A percentile compares a stretch with the other conserved stretches of the same genome.
phyloP scores from a whole-genome alignment of 2,797 vertebrate species.

The Microctenopoma steveboyesi region DNA sequence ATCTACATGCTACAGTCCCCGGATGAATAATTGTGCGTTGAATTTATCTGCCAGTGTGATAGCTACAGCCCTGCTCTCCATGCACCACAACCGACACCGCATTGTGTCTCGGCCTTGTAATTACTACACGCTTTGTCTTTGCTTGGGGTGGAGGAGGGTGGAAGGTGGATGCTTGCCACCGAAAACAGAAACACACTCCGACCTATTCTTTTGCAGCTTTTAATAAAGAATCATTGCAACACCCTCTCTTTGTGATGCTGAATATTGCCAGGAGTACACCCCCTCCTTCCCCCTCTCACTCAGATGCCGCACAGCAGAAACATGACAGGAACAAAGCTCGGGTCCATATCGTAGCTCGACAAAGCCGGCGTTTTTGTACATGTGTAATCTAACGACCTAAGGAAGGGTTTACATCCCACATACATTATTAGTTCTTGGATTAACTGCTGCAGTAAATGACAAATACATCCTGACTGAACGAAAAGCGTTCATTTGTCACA shows the following conservation, averaged over 20 bases:
- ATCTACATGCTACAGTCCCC: constrained; percentile 97
- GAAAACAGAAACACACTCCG: constrained; percentile 79
- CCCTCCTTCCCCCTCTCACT: constrained; percentile 1
- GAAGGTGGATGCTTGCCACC: constrained; percentile 49
- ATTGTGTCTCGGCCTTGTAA: constrained; percentile 86
- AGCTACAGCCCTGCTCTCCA: constrained; percentile 91
- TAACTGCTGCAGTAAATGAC: constrained; percentile 1
- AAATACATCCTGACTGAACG: not conserved
- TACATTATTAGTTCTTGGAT: not conserved
- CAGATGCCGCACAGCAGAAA: not conserved
- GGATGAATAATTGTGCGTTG: constrained; percentile 99
- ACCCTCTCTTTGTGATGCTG: constrained; percentile 12
- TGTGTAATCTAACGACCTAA: not conserved
- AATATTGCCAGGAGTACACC: constrained; percentile 12
- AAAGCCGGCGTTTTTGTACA: not conserved
- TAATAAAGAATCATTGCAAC: constrained; percentile 77
- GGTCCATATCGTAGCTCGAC: not conserved
- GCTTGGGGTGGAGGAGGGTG: constrained; percentile 60
- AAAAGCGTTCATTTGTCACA: constrained; percentile 39
- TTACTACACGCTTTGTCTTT: constrained; percentile 95
- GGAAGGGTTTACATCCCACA: not conserved
- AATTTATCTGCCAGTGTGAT: constrained; percentile 99
- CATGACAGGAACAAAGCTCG: constrained; percentile 29
- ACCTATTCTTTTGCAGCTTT: constrained; percentile 71
- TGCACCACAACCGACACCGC: constrained; percentile 81